Base-by-base conservation (phyloP, 2,888 invertebrate species). In the Caenorhabditis afra region DNA sequence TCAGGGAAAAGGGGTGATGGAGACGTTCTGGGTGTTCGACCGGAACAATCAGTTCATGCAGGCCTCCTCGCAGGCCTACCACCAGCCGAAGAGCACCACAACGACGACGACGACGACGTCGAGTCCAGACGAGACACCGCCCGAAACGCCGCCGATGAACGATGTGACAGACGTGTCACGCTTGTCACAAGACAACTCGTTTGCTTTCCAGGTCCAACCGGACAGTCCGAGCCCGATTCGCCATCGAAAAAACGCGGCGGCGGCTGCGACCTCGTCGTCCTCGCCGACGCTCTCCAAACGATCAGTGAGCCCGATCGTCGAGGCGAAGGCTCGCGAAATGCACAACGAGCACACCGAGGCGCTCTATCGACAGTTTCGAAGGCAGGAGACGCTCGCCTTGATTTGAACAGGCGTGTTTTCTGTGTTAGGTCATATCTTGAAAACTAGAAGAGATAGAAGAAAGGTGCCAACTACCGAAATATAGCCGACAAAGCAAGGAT, bases 1-100 rank as follows among this genome's bases (percentile, higher is more conserved):
- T 22, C 22, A 79, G 65, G 81, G 81, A 44, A 81, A 81, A 76
- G 86, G 86, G 23, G 83, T 87, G 3, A 87, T 87, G 87, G 87
- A 87, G 53, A 87, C 87, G 8, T 87, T 82, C 62, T 87, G 87
- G 87, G 78, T 87, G 4, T 64, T 64, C 11, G 64, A 64, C 2
- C 22, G 73, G 12, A 73, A 64, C 35, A 73, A 73, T 45, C 73
- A 73, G 22, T 73, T 64, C 52, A 73, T 73, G 73, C 29, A 39
- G 5, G 7, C 23, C n/a, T 59, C 65, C n/a, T 45, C 52, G 1
- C 18, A 59, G n/a, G 1, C 35, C 3, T 16, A 22, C n/a, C 23
- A 66, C 18, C 16, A 0, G 37, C 35, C 0, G 41, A 47, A 44
- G 20, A 39, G 1, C 45, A 70, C 11, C 3, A 22, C 49, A 22